phyloP scores from a whole-genome alignment of 2,797 vertebrate species.

The Sarcophilus harrisii region DNA sequence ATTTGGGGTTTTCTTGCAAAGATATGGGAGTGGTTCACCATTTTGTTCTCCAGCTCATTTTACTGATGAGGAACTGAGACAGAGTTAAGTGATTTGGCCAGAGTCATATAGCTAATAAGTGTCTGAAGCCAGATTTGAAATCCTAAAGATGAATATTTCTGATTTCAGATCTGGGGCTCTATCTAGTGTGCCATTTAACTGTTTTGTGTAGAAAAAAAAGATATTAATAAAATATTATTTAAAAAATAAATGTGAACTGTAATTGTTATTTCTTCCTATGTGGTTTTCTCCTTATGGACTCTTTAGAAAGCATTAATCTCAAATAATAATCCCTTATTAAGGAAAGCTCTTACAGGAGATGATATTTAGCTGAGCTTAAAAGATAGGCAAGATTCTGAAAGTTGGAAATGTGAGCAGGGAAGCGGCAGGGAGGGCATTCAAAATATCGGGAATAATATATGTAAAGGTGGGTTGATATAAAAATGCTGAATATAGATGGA shows the following conservation, averaged over 20 bases:
- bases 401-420: neutral
- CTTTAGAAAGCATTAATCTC: neutral
- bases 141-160: neutral
- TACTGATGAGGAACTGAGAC: neutral
- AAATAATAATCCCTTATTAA: too few relatives aligned
- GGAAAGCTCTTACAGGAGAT: neutral
- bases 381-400: neutral
- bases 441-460: neutral
- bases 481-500: neutral
- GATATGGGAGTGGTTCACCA: neutral
- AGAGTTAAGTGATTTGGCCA: neutral
- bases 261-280: neutral
- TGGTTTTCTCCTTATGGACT: neutral
- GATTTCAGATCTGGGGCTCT: neutral
- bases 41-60: neutral
- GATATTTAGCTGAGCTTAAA: neutral
- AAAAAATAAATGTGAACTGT: neutral
- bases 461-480: neutral
- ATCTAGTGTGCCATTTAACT: neutral
- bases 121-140: neutral
- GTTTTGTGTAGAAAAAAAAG: neutral
- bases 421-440: neutral
- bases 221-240: neutral
- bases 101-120: neutral
- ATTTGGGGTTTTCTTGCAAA: neutral